These are phyloP conservation scores for Charaxes varanes DNA, from an alignment of 1,140 invertebrate genomes.

Conservation along the genomic window DNA sequence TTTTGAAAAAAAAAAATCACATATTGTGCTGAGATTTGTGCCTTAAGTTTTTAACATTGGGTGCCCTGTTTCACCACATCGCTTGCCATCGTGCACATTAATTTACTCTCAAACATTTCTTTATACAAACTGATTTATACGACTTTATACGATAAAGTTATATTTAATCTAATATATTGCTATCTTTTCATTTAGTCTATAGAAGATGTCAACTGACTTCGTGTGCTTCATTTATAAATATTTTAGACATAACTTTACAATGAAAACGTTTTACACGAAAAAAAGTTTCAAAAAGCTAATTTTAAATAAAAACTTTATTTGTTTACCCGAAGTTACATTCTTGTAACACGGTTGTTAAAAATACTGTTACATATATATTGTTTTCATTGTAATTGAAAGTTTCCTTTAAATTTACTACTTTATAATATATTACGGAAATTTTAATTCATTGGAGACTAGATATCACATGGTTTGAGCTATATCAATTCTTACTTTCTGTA, in stretches of 20 bases:
- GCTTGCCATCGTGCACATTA: conserved; percentile 61
- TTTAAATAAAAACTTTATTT: not conserved
- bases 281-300: not conserved
- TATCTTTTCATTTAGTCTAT: conserved; percentile 73
- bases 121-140: conserved; percentile 71
- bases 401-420: too few relatives aligned
- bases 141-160: conserved; percentile 64
- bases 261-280: not conserved
- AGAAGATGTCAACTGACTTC: conserved; percentile 58
- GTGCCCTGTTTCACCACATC: conserved; percentile 54
- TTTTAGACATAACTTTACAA: conserved; percentile 12
- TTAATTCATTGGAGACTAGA: conserved; percentile 49
- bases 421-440: conserved; percentile 10
- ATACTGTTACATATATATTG: conserved; percentile 7
- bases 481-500: conserved; percentile 29
- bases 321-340: not conserved
- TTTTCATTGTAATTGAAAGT: too few relatives aligned
- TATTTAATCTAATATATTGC: conserved; percentile 71
- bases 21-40: conserved; percentile 67
- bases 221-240: conserved; percentile 34
- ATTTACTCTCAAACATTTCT: conserved; percentile 52
- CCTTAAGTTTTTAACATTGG: conserved; percentile 53
- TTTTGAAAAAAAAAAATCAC: conserved; percentile 35
- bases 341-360: conserved; percentile 3
- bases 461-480: conserved; percentile 72